Evolutionary conservation across 35 echinoderm and acorn worm species (phyloP).

Genomic region (Chiridota heheva): DNA sequence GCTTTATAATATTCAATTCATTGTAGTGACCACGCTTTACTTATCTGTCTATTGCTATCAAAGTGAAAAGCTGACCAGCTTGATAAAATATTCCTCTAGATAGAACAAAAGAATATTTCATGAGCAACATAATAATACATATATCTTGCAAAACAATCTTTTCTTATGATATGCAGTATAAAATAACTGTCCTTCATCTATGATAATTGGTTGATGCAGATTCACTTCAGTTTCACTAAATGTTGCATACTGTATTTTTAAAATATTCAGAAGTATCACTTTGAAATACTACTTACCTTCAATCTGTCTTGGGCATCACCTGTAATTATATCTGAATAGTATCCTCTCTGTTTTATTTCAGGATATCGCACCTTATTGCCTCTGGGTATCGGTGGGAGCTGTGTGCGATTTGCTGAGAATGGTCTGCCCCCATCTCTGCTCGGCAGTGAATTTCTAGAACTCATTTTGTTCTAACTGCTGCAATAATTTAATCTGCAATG

Average conservation of each 20-base stretch:
- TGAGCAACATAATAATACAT: too few species aligned
- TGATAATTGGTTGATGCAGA: background rate
- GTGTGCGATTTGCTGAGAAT: conserved; percentile 82
- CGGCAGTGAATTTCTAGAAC: conserved; percentile 89
- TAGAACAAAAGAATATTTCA: too few species aligned
- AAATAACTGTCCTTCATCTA: background rate
- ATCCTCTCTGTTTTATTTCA: conserved; percentile 98
- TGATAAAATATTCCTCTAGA: too few species aligned
- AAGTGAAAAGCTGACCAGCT: too few species aligned
- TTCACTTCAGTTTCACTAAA: background rate
- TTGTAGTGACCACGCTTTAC: too few species aligned
- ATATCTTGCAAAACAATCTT: too few species aligned
- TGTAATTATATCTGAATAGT: conserved; percentile 90
- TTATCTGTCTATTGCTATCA: too few species aligned
- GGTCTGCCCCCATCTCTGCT: conserved; percentile 90
- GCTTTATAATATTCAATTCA: too few species aligned
- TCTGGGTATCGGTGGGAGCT: conserved; percentile 55
- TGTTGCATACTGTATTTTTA: background rate
- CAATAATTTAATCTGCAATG: too few species aligned
- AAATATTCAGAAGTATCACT: background rate
- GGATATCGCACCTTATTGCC: conserved; percentile 52
- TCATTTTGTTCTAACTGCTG: too few species aligned
- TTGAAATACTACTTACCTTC: conserved; percentile 46
- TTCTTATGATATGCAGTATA: too few species aligned
- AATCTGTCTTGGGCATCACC: conserved; percentile 72